phyloP scores from a whole-genome alignment of 2,113 vertebrate species.

The Erpornis zantholeuca region DNA sequence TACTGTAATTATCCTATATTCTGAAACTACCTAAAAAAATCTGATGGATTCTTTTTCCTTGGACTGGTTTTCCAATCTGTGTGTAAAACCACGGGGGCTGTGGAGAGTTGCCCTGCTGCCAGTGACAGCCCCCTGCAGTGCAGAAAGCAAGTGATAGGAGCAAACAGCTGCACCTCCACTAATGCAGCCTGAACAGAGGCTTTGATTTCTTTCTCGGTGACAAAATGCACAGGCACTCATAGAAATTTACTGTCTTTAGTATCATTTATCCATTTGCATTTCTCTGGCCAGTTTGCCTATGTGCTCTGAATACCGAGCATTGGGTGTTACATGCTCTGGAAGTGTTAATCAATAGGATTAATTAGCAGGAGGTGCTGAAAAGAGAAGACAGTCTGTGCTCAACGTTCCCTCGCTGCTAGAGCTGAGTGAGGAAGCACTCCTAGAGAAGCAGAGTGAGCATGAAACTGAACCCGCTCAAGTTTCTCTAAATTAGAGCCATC shows the following conservation, averaged over 20 bases:
- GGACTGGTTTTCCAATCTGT: neutral
- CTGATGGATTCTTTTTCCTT: neutral
- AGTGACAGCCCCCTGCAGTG: neutral
- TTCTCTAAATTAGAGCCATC: neutral
- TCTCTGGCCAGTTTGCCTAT: neutral
- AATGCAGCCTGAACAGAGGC: neutral
- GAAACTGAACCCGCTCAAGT: neutral
- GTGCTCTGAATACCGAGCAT: accelerated
- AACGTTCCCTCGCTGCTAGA: neutral
- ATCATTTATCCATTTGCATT: neutral
- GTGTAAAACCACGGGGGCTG: neutral
- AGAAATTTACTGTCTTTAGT: neutral
- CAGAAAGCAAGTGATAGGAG: neutral
- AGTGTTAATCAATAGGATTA: slow-evolving; percentile 31
- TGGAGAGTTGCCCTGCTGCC: neutral
- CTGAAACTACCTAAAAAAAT: neutral
- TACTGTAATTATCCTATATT: neutral
- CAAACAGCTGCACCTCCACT: neutral
- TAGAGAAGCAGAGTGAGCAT: neutral
- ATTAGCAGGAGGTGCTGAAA: neutral
- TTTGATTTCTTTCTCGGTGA: neutral
- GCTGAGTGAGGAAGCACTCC: neutral
- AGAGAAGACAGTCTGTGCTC: neutral
- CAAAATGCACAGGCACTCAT: neutral
- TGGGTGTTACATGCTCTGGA: neutral